Evolutionary conservation across 2,113 vertebrate genomes (phyloP).

Genomic region (Corythaeola cristata): DNA sequence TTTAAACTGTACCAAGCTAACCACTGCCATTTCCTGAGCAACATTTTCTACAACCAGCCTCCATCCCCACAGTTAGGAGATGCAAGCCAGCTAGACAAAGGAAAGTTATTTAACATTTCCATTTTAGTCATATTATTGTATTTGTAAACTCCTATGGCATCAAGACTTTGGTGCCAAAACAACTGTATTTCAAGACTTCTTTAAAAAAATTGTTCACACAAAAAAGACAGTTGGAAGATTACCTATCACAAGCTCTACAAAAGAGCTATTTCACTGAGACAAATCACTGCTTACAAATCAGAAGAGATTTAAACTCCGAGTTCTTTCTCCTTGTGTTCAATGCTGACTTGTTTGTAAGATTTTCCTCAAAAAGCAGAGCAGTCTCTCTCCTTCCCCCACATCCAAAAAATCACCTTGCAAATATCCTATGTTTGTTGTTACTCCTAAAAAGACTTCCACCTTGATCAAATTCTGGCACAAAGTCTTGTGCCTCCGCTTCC

Average conservation of each 20-base stretch:
- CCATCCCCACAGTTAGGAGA: background rate
- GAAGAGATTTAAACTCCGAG: background rate
- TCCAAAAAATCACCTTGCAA: background rate
- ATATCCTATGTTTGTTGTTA: background rate
- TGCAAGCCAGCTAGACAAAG: background rate
- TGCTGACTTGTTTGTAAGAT: background rate
- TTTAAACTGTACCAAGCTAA: background rate
- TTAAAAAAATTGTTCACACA: background rate
- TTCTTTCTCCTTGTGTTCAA: fast-evolving
- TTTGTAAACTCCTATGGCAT: background rate
- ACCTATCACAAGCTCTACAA: background rate
- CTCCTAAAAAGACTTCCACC: background rate
- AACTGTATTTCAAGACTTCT: background rate
- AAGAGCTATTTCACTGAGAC: background rate
- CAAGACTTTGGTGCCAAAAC: background rate
- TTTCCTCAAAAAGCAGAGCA: background rate
- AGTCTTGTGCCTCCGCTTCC: background rate
- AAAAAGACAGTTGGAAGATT: background rate
- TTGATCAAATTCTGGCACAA: background rate
- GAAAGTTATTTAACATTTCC: background rate
- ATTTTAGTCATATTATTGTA: background rate
- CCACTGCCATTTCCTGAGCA: constrained; percentile 40
- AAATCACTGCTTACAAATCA: background rate
- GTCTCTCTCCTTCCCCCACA: background rate
- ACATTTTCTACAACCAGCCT: background rate